Evolutionary conservation across 2,888 invertebrate species (phyloP).

Genomic region (Drosophila ezoana): DNA sequence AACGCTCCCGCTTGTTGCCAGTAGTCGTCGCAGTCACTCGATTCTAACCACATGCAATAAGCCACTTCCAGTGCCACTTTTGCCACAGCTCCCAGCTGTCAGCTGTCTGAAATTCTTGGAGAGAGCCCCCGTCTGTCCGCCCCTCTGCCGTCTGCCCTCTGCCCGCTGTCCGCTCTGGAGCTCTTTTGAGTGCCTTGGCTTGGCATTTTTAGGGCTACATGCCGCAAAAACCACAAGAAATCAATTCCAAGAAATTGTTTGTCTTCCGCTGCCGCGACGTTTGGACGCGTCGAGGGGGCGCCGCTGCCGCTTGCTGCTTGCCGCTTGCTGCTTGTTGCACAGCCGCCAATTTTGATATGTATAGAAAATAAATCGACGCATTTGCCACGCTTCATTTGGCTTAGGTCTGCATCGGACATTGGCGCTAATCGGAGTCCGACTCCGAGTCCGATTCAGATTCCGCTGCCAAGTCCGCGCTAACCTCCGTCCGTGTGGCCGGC

Average conservation of each 20-base stretch:
- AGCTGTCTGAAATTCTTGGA: conserved; percentile 38
- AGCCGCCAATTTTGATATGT: conserved; percentile 26
- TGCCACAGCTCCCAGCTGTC: conserved; percentile 21
- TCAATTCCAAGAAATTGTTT: conserved; percentile 82
- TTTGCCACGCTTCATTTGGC: conserved; percentile 64
- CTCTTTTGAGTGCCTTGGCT: conserved; percentile 21
- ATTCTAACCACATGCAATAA: conserved; percentile 45
- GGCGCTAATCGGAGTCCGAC: conserved; percentile 11
- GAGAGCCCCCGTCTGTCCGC: neutral
- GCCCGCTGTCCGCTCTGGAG: neutral
- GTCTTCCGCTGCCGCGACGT: conserved; percentile 72
- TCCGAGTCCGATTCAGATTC: conserved; percentile 11
- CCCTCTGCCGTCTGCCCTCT: neutral
- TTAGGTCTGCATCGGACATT: conserved; percentile 2
- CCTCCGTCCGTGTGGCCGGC: conserved; percentile 11
- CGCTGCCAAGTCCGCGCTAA: neutral
- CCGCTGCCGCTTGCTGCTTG: neutral
- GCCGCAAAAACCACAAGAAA: conserved; percentile 77
- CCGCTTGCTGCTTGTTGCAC: conserved; percentile 35
- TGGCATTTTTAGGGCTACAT: conserved; percentile 76
- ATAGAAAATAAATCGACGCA: conserved; percentile 64
- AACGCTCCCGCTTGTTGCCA: conserved; percentile 20
- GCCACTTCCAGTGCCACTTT: conserved; percentile 46
- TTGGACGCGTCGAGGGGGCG: conserved; percentile 3
- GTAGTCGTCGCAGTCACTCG: conserved; percentile 2